Percentiles rank a stretch among this genome's conserved stretches.
phyloP scores from a whole-genome alignment of 2,113 vertebrate species.

The Mellivora capensis region DNA sequence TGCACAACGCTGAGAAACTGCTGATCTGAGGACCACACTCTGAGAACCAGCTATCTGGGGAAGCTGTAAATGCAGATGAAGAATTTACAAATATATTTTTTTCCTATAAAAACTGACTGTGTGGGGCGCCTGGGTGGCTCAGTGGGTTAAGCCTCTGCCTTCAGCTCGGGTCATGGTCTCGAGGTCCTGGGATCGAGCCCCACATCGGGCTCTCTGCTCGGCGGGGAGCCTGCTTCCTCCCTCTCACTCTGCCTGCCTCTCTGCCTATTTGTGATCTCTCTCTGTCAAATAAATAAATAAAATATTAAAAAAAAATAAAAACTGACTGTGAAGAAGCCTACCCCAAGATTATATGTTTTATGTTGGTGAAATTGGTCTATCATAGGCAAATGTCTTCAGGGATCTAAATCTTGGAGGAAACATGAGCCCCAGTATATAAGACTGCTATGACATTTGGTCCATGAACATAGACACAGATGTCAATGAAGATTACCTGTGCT shows the following conservation, averaged over 20 bases:
- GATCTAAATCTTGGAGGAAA: background rate
- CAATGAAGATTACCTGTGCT: background rate
- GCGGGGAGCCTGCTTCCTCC: too few relatives aligned
- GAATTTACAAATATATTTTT: background rate
- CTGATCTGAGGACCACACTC: background rate
- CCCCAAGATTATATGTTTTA: background rate
- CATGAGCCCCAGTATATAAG: background rate
- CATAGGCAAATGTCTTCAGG: background rate
- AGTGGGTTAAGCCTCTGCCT: too few relatives aligned
- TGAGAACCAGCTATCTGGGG: background rate
- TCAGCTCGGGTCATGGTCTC: too few relatives aligned
- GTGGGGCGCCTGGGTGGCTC: too few relatives aligned
- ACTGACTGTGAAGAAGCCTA: background rate
- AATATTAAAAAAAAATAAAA: too few relatives aligned
- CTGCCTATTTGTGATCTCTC: too few relatives aligned
- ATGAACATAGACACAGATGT: background rate
- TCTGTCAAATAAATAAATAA: too few relatives aligned
- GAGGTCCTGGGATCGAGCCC: too few relatives aligned
- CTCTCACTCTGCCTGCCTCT: too few relatives aligned
- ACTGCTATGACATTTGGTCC: background rate
- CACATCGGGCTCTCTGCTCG: too few relatives aligned
- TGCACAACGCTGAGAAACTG: too few relatives aligned
- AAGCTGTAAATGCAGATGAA: background rate
- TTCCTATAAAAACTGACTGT: background rate
- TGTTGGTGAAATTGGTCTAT: background rate